Conservation (phyloP, 2,113 vertebrate species). For the Mugil cephalus region DNA sequence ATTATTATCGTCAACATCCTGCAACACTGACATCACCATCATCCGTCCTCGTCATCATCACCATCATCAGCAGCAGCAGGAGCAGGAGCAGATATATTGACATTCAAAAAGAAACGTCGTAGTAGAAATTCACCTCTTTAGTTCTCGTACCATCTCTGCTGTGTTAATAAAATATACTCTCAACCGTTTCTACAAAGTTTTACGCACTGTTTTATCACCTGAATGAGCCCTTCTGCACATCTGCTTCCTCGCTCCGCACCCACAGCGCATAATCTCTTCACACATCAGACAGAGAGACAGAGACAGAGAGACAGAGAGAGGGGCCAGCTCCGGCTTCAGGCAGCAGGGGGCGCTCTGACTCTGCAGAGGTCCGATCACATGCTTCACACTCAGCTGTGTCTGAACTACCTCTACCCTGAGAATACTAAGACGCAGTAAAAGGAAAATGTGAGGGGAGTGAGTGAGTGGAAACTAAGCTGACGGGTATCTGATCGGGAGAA, state of each 20-base stretch:
- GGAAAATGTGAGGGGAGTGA: constrained; percentile 24
- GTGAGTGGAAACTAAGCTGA: constrained; percentile 29
- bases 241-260: constrained; percentile 7
- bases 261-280: constrained; percentile 12
- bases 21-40: constrained; percentile 6
- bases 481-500: constrained; percentile 26
- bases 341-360: constrained; percentile 70
- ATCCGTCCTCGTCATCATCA: constrained; percentile 30
- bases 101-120: constrained; percentile 59
- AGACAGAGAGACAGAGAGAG: not conserved
- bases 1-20: constrained; percentile 24
- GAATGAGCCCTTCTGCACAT: constrained; percentile 72
- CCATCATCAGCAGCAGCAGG: constrained; percentile 32
- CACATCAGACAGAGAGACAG: not conserved
- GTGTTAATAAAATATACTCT: constrained; percentile 79
- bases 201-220: constrained; percentile 49
- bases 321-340: constrained; percentile 36
- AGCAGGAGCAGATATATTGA: constrained; percentile 49
- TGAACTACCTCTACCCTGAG: constrained; percentile 80
- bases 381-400: constrained; percentile 62
- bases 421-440: constrained; percentile 64
- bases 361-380: constrained; percentile 49
- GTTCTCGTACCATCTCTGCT: constrained; percentile 45
- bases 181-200: constrained; percentile 65
- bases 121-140: constrained; percentile 60